Evolutionary conservation across 2,113 vertebrate genomes (phyloP).

Genomic region (Panthera leo): DNA sequence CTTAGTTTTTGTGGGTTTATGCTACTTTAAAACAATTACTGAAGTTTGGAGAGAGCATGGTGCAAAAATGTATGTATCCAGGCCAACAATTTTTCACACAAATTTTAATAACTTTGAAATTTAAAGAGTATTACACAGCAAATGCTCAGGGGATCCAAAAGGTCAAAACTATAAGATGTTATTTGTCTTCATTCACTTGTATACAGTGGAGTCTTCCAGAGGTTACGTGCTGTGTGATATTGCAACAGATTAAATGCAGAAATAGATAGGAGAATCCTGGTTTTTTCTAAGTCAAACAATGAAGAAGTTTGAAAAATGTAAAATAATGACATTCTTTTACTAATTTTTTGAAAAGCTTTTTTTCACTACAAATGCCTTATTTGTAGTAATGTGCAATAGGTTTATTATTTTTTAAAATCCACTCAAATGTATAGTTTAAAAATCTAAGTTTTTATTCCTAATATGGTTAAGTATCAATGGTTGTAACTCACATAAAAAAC

Average conservation of each 20-base stretch:
- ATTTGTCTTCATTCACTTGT: background rate
- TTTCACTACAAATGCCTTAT: constrained; percentile 10
- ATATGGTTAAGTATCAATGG: background rate
- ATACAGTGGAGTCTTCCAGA: background rate
- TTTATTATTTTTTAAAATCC: background rate
- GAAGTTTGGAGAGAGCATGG: background rate
- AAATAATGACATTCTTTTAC: background rate
- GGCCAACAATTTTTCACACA: background rate
- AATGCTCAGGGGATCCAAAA: background rate
- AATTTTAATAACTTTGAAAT: constrained; percentile 22
- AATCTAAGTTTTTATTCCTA: background rate
- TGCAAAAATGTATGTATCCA: background rate
- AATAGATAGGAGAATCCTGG: background rate
- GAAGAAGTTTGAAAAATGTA: constrained; percentile 25
- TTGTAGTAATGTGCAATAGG: background rate
- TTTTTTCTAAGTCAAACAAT: background rate
- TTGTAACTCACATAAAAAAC: background rate
- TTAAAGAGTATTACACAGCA: background rate
- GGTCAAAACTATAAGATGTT: background rate
- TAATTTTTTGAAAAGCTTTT: background rate
- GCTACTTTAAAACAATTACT: background rate
- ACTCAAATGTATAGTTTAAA: background rate
- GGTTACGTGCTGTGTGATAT: background rate
- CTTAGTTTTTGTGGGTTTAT: background rate
- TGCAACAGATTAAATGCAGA: background rate